Conservation (phyloP, 2,113 vertebrate genomes). For the Girardinichthys multiradiatus region DNA sequence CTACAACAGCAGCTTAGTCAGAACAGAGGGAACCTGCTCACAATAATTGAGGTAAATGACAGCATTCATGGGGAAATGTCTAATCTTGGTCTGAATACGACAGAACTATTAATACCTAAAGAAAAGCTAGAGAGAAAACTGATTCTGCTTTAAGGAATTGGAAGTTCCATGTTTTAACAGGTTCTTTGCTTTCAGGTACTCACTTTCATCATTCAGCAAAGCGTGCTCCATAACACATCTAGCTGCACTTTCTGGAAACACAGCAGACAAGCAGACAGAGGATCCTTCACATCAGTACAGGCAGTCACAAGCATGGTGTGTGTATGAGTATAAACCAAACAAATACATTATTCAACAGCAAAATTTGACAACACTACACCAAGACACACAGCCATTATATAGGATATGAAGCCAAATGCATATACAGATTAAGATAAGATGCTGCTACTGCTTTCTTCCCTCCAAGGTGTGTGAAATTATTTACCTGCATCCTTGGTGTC, state of each 20-base stretch:
- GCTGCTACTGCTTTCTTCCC: not conserved
- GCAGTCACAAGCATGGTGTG: slow-evolving; percentile 34
- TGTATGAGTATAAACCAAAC: slow-evolving; percentile 11
- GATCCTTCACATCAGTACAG: slow-evolving; percentile 31
- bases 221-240: slow-evolving; percentile 92
- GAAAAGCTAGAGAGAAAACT: not conserved
- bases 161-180: slow-evolving; percentile 1
- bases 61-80: not conserved
- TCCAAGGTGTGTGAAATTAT: not conserved
- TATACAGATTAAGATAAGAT: slow-evolving; percentile 43
- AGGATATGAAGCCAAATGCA: slow-evolving; percentile 20
- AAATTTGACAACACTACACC: slow-evolving; percentile 34
- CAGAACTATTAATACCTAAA: slow-evolving; percentile 14
- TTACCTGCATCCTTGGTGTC: slow-evolving; percentile 73
- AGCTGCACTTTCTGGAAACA: slow-evolving; percentile 81
- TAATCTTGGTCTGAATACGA: not conserved
- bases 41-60: not conserved
- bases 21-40: not conserved
- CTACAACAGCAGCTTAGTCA: not conserved
- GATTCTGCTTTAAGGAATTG: not conserved
- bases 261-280: slow-evolving; percentile 55
- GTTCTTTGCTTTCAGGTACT: slow-evolving; percentile 71
- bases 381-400: not conserved
- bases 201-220: slow-evolving; percentile 96
- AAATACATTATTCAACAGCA: slow-evolving; percentile 3